Conservation (phyloP, 2,113 vertebrate species). For the Ahaetulla prasina region DNA sequence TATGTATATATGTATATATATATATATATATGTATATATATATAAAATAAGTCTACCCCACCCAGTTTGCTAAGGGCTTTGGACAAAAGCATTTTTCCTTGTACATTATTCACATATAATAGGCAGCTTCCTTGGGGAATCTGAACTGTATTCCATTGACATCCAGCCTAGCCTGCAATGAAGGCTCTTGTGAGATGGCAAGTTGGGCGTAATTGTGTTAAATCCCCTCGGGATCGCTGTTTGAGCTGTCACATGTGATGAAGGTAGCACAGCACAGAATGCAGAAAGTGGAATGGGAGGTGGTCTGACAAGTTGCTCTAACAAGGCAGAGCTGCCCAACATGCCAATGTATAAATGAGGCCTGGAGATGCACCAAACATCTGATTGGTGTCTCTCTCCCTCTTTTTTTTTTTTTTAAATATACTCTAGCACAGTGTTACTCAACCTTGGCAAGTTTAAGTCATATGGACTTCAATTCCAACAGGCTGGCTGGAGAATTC, state of each 20-base stretch:
- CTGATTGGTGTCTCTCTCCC: background rate
- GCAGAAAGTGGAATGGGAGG: background rate
- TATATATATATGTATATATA: too few species aligned
- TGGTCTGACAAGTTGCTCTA: background rate
- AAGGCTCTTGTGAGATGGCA: background rate
- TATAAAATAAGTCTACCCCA: too few species aligned
- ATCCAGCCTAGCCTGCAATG: background rate
- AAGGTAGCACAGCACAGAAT: background rate
- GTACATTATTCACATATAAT: background rate
- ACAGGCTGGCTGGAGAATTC: background rate
- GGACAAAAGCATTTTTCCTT: too few species aligned
- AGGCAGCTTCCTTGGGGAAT: background rate
- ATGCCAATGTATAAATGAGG: background rate
- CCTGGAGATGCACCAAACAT: background rate
- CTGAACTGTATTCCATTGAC: too few species aligned
- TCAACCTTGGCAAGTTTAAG: background rate
- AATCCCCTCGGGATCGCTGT: background rate
- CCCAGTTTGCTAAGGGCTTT: too few species aligned
- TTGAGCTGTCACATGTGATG: background rate
- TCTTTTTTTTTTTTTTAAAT: too few species aligned
- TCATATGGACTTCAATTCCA: background rate
- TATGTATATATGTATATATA: too few species aligned
- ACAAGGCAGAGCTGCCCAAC: background rate
- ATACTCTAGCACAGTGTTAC: background rate
- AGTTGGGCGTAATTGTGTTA: background rate